Evolutionary conservation across 2,888 invertebrate genomes (phyloP).

Genomic region (Hemithea aestivaria): DNA sequence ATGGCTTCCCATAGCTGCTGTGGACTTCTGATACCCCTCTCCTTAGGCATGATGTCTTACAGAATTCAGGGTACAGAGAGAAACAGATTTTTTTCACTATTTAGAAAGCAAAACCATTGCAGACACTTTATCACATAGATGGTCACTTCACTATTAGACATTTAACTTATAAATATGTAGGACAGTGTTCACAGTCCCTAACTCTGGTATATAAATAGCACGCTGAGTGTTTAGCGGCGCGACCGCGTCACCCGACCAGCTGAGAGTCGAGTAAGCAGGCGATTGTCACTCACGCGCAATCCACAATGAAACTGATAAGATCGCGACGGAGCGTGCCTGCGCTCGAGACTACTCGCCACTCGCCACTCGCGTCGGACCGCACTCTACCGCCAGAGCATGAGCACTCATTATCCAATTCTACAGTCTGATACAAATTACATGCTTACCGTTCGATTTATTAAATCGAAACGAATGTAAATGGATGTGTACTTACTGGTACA

Average conservation of each 20-base stretch:
- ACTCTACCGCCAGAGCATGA: background rate
- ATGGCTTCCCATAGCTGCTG: slow-evolving; percentile 66
- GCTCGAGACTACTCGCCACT: background rate
- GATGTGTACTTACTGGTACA: too few relatives aligned
- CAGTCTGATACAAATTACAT: slow-evolving; percentile 1
- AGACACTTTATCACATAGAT: background rate
- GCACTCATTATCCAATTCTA: slow-evolving; percentile 20
- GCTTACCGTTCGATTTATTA: too few relatives aligned
- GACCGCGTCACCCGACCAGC: too few relatives aligned
- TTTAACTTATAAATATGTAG: too few relatives aligned
- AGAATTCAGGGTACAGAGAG: background rate
- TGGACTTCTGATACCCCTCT: slow-evolving; percentile 49
- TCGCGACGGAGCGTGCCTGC: too few relatives aligned
- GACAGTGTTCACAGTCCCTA: too few relatives aligned
- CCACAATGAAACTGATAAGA: slow-evolving; percentile 4
- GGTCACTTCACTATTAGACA: too few relatives aligned
- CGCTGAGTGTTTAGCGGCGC: too few relatives aligned
- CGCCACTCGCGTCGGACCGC: background rate
- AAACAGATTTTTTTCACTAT: slow-evolving; percentile 4
- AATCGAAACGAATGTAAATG: too few relatives aligned
- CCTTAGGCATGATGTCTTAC: slow-evolving; percentile 47
- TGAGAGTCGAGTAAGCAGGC: too few relatives aligned
- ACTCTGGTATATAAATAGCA: too few relatives aligned
- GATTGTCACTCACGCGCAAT: too few relatives aligned
- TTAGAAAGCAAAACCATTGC: slow-evolving; percentile 4